These are phyloP conservation scores for Plagodis dolabraria DNA, from an alignment of 2,888 invertebrate genomes.

Conservation along the genomic window DNA sequence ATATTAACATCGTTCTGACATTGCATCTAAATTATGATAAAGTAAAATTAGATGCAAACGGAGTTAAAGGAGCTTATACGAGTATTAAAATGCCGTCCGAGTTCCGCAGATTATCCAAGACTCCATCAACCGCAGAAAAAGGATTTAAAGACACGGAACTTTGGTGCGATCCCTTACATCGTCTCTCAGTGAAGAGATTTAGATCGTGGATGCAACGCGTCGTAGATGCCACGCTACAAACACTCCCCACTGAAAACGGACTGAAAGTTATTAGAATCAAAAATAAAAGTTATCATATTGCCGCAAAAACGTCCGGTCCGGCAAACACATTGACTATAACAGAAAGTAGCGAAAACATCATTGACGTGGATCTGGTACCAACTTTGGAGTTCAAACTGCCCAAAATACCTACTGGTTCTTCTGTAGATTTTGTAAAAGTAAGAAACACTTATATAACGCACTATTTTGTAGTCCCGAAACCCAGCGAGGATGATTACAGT, in stretches of 20 bases:
- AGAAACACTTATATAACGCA: slow-evolving; percentile 38
- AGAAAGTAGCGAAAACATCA: slow-evolving; percentile 47
- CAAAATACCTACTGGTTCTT: slow-evolving; percentile 48
- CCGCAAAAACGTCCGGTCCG: slow-evolving; percentile 60
- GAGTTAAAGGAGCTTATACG: slow-evolving; percentile 49
- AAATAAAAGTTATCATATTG: slow-evolving; percentile 46
- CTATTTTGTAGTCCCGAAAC: slow-evolving; percentile 68
- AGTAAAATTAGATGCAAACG: slow-evolving; percentile 49
- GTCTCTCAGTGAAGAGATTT: slow-evolving; percentile 52
- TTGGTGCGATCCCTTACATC: slow-evolving; percentile 57
- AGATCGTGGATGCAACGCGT: slow-evolving; percentile 66
- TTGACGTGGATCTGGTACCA: slow-evolving; percentile 67
- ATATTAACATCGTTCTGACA: slow-evolving; percentile 60
- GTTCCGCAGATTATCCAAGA: slow-evolving; percentile 58
- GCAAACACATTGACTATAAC: slow-evolving; percentile 60
- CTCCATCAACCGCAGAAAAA: slow-evolving; percentile 46
- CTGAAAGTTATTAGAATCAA: slow-evolving; percentile 49
- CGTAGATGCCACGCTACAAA: slow-evolving; percentile 54
- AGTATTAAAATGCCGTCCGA: slow-evolving; percentile 62
- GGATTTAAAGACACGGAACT: slow-evolving; percentile 57
- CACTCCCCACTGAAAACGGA: slow-evolving; percentile 49
- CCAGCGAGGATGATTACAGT: slow-evolving; percentile 54
- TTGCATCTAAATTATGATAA: slow-evolving; percentile 58
- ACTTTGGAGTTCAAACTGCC: slow-evolving; percentile 58
- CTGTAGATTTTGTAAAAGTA: slow-evolving; percentile 53